These are phyloP conservation scores for Rhodinocichla rosea DNA, from an alignment of 2,113 vertebrate genomes.

Conservation along the genomic window DNA sequence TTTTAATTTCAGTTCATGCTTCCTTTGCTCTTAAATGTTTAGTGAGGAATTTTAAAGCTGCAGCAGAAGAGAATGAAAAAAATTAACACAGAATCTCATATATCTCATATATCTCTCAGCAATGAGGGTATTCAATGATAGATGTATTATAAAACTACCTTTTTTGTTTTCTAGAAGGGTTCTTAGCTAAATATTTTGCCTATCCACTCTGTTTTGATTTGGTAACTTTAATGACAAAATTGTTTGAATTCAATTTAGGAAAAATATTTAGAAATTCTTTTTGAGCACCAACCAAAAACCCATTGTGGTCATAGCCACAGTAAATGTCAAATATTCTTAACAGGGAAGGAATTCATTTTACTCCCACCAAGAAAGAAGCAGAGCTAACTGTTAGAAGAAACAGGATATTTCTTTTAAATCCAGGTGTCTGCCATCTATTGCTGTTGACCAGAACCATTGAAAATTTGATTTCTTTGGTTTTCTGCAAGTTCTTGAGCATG, in stretches of 20 bases:
- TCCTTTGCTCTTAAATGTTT: not conserved
- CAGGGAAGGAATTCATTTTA: not conserved
- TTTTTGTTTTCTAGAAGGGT: not conserved
- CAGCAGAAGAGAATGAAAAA: not conserved
- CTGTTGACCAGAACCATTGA: not conserved
- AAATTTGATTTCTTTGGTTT: not conserved
- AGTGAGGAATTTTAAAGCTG: not conserved
- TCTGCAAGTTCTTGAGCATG: not conserved
- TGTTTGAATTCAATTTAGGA: not conserved
- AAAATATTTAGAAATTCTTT: not conserved
- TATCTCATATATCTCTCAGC: not conserved
- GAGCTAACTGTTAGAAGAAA: not conserved
- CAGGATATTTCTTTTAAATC: not conserved
- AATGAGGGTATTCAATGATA: not conserved
- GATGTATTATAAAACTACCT: not conserved
- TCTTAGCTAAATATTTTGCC: not conserved
- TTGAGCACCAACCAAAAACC: not conserved
- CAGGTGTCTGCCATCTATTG: not conserved
- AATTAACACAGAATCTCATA: not conserved
- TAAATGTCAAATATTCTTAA: not conserved
- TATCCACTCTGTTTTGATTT: not conserved
- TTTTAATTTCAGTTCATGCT: not conserved
- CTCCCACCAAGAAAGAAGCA: not conserved
- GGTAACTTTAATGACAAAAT: not conserved
- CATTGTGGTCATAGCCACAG: rapidly evolving